These are phyloP conservation scores for Caenorhabditis doughertyi DNA, from an alignment of 2,888 invertebrate species.

Conservation along the genomic window DNA sequence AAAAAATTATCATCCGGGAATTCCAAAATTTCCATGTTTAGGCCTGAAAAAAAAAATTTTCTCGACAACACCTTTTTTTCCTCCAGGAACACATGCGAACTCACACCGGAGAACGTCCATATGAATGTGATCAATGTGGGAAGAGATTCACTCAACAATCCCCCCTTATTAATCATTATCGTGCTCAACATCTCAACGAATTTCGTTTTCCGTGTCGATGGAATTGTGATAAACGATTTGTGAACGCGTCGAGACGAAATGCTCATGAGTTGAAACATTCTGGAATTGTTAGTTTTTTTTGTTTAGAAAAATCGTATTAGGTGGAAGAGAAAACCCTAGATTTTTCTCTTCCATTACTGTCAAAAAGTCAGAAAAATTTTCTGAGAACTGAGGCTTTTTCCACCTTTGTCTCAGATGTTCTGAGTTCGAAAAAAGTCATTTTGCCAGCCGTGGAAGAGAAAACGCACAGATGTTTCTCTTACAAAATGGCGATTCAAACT, in stretches of 20 bases:
- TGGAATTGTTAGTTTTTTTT: constrained; percentile 55
- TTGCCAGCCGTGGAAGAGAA: too few relatives aligned
- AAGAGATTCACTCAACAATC: constrained; percentile 72
- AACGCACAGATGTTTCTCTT: too few relatives aligned
- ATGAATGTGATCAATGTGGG: constrained; percentile 74
- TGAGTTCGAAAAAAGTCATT: too few relatives aligned
- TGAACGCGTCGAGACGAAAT: constrained; percentile 71
- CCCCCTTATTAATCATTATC: constrained; percentile 66
- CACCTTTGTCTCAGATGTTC: too few relatives aligned
- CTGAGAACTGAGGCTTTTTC: too few relatives aligned
- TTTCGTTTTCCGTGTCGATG: constrained; percentile 72
- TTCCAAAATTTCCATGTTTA: not conserved
- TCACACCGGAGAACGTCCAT: constrained; percentile 79
- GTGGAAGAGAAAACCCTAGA: too few relatives aligned
- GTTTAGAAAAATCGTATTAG: not conserved
- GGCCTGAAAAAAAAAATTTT: too few relatives aligned
- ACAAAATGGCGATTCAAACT: too few relatives aligned
- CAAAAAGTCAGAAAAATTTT: too few relatives aligned
- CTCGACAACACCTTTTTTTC: too few relatives aligned
- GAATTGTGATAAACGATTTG: constrained; percentile 73
- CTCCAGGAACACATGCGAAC: constrained; percentile 78
- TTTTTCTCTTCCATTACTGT: too few relatives aligned
- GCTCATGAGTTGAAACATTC: constrained; percentile 75
- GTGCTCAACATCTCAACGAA: constrained; percentile 70
- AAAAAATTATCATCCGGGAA: not conserved